A percentile compares a stretch with the other conserved stretches of the same genome.
Conservation (phyloP, 2,797 vertebrate species). For the Characodon lateralis region DNA sequence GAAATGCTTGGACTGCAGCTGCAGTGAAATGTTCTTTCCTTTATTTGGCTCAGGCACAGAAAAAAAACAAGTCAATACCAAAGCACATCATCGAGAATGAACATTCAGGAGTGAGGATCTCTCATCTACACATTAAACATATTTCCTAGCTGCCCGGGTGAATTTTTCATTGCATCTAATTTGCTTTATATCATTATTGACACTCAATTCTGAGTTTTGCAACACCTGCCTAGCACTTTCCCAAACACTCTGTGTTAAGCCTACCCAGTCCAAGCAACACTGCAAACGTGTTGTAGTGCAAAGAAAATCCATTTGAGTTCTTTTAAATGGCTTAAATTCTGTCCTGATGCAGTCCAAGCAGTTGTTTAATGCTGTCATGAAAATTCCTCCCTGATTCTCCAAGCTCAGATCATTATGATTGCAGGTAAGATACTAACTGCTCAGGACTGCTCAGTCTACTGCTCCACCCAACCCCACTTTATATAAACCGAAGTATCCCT, state of each 20-base stretch:
- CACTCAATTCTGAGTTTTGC: background rate
- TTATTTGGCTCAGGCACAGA: background rate
- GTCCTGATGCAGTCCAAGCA: too few relatives aligned
- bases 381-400: background rate
- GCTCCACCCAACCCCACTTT: background rate
- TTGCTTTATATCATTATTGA: background rate
- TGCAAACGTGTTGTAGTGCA: background rate
- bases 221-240: background rate
- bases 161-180: background rate
- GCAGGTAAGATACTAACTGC: background rate
- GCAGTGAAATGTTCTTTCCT: too few relatives aligned
- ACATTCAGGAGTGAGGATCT: background rate
- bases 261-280: background rate
- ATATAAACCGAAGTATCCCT: background rate
- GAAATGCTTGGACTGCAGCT: too few relatives aligned
- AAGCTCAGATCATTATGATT: background rate
- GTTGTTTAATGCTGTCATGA: background rate
- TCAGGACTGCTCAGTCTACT: background rate
- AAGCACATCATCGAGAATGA: background rate
- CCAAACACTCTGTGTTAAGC: background rate
- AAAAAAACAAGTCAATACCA: background rate
- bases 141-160: background rate
- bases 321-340: too few relatives aligned
- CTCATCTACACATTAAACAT: background rate
- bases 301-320: background rate